Evolutionary conservation across 2,888 invertebrate genomes (phyloP).

Genomic region (Eilema griseolum): DNA sequence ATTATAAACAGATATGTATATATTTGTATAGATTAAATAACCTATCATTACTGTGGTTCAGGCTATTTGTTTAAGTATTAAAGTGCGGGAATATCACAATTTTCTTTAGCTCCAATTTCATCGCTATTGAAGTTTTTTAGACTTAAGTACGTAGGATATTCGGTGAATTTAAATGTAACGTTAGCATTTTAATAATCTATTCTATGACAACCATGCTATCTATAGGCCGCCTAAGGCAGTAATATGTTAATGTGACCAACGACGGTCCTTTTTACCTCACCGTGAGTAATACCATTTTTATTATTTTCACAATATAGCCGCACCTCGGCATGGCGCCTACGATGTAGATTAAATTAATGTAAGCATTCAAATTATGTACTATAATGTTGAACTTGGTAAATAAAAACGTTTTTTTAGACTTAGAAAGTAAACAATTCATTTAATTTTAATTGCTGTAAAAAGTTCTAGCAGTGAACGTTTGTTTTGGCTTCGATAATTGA

Average conservation of each 20-base stretch:
- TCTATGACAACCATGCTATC: constrained; percentile 16
- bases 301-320: constrained; percentile 34
- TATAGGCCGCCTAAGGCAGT: constrained; percentile 35
- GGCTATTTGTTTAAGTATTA: too few relatives aligned
- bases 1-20: too few relatives aligned
- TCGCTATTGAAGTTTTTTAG: neutral
- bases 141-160: constrained; percentile 31
- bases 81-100: neutral
- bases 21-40: too few relatives aligned
- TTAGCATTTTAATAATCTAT: constrained; percentile 45
- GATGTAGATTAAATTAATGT: constrained; percentile 17
- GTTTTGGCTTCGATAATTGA: constrained; percentile 18
- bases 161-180: constrained; percentile 54
- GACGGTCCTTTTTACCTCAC: constrained; percentile 36
- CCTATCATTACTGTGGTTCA: too few relatives aligned
- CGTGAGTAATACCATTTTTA: constrained; percentile 30
- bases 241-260: constrained; percentile 42
- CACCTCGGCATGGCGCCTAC: constrained; percentile 14
- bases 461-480: constrained; percentile 8
- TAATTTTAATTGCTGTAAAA: constrained; percentile 5
- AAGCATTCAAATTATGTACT: constrained; percentile 11
- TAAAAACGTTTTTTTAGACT: neutral
- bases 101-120: neutral
- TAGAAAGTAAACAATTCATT: constrained; percentile 9
- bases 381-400: constrained; percentile 5